A percentile compares a stretch with the other conserved stretches of the same genome.
Evolutionary conservation across 2,113 vertebrate genomes (phyloP).

Genomic region (Macroglossus sobrinus): DNA sequence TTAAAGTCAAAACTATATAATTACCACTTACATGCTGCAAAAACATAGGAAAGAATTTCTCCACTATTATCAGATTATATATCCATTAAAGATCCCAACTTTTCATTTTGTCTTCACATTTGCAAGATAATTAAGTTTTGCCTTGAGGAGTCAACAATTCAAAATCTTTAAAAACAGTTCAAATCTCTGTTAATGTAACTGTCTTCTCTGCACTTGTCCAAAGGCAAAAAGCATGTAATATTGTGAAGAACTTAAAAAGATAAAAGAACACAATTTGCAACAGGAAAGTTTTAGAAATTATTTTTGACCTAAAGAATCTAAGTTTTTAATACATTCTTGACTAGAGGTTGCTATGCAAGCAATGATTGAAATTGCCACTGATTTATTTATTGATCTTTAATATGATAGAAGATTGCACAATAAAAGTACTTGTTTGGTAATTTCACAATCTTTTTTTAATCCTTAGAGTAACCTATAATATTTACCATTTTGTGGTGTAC

Average conservation of each 20-base stretch:
- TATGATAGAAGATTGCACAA: background rate
- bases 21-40: slow-evolving; percentile 27
- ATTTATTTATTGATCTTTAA: background rate
- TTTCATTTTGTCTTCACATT: slow-evolving; percentile 45
- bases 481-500: background rate
- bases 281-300: background rate
- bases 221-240: background rate
- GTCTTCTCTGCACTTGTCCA: background rate
- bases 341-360: background rate
- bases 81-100: background rate
- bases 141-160: slow-evolving; percentile 31
- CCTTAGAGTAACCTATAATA: background rate
- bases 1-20: slow-evolving; percentile 47
- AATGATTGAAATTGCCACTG: background rate
- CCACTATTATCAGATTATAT: background rate
- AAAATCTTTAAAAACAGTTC: slow-evolving; percentile 38
- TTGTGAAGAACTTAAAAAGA: background rate
- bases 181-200: slow-evolving; percentile 42
- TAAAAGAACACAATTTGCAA: background rate
- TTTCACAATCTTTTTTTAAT: background rate
- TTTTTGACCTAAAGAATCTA: background rate
- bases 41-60: background rate
- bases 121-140: slow-evolving; percentile 47
- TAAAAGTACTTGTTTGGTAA: background rate
- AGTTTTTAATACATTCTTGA: background rate